A percentile compares a stretch with the other conserved stretches of the same genome.
Evolutionary conservation across 1,140 invertebrate species (phyloP).

Genomic region (Alviniconcha marisindica): DNA sequence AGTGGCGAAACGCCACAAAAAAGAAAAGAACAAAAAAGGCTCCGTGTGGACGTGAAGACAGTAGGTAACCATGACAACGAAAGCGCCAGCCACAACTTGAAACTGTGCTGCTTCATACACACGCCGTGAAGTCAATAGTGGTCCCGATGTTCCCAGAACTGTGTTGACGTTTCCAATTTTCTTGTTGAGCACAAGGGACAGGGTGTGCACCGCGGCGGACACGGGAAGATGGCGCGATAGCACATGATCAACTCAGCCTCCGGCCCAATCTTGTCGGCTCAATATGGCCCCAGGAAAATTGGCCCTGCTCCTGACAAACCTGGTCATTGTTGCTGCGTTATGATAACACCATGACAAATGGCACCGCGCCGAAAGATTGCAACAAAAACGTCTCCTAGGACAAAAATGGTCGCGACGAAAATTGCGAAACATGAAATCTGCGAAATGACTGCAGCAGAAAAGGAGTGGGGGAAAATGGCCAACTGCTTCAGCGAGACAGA

Average conservation of each 20-base stretch:
- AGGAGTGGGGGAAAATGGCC: constrained; percentile 1
- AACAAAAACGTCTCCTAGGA: background rate
- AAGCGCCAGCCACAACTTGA: too few species aligned
- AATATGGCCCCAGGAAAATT: constrained; percentile 20
- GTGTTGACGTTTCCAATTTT: constrained; percentile 34
- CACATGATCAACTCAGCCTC: background rate
- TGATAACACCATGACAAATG: constrained; percentile 15
- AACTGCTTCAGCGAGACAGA: background rate
- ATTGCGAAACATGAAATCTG: constrained; percentile 12
- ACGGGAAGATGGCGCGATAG: background rate
- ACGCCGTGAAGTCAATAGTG: too few species aligned
- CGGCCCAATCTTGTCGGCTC: background rate
- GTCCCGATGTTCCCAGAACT: constrained; percentile 21
- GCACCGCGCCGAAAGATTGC: background rate
- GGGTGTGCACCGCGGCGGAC: background rate
- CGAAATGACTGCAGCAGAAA: background rate
- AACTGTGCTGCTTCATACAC: too few species aligned
- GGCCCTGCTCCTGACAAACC: background rate
- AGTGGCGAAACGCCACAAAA: too few species aligned
- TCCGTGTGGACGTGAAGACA: too few species aligned
- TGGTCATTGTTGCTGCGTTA: background rate
- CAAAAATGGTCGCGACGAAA: background rate
- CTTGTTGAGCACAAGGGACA: constrained; percentile 29
- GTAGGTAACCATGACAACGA: too few species aligned
- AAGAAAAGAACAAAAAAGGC: too few species aligned